phyloP scores from a whole-genome alignment of 2,888 invertebrate species.

The Trissoscelio sp. region DNA sequence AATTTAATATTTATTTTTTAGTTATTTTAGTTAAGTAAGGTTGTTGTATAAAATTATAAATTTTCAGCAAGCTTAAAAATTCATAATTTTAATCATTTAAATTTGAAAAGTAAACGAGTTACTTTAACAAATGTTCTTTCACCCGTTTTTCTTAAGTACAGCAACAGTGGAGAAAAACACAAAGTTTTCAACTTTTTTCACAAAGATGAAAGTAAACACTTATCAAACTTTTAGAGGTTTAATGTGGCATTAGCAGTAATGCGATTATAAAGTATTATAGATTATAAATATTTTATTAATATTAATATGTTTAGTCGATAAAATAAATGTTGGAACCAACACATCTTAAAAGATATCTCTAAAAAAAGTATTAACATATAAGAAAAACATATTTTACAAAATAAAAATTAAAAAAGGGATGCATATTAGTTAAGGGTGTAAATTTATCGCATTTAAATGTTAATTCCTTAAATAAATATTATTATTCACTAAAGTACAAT shows the following conservation, averaged over 20 bases:
- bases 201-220: conserved; percentile 38
- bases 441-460: too few species aligned
- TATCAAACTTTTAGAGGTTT: conserved; percentile 27
- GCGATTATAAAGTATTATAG: conserved; percentile 33
- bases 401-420: too few species aligned
- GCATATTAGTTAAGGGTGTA: too few species aligned
- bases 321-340: too few species aligned
- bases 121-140: conserved; percentile 20
- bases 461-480: too few species aligned
- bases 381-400: too few species aligned
- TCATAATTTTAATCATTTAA: conserved; percentile 4
- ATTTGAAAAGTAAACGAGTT: conserved; percentile 19
- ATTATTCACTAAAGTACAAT: too few species aligned
- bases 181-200: conserved; percentile 34
- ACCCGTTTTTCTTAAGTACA: conserved; percentile 15
- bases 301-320: conserved; percentile 17
- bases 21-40: not conserved
- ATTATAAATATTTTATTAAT: conserved; percentile 28
- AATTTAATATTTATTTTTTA: not conserved
- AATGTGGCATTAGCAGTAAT: conserved; percentile 27
- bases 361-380: too few species aligned
- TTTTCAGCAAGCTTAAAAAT: not conserved
- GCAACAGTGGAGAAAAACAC: conserved; percentile 20
- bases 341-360: too few species aligned
- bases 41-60: not conserved